Conservation (phyloP, 2,113 vertebrate species). For the Nanger granti region DNA sequence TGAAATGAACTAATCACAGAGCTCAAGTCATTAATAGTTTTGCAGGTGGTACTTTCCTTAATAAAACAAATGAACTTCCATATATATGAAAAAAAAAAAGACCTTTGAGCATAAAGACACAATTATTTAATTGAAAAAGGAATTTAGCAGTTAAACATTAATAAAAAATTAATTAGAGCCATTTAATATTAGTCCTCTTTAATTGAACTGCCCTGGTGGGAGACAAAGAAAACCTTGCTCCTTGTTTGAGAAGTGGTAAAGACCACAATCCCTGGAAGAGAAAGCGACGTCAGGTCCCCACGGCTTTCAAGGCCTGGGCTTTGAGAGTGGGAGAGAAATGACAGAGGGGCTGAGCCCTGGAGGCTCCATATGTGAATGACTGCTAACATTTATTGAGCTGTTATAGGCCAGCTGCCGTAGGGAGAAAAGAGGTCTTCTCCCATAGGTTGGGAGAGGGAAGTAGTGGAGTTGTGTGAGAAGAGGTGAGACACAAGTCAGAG, state of each 20-base stretch:
- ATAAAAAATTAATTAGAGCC: constrained; percentile 62
- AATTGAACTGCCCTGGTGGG: constrained; percentile 52
- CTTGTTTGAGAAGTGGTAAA: not conserved
- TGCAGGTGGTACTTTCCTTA: constrained; percentile 51
- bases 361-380: not conserved
- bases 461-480: not conserved
- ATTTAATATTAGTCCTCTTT: constrained; percentile 48
- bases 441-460: not conserved
- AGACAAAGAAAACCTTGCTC: constrained; percentile 41
- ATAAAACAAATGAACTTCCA: constrained; percentile 28
- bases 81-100: constrained; percentile 7
- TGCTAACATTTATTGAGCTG: constrained; percentile 17
- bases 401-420: not conserved
- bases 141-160: constrained; percentile 48
- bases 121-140: constrained; percentile 55
- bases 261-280: not conserved
- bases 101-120: constrained; percentile 40
- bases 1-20: constrained; percentile 67
- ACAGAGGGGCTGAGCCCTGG: not conserved
- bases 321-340: not conserved
- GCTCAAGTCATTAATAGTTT: constrained; percentile 51
- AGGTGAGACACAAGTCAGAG: not conserved
- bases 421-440: not conserved
- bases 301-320: not conserved
- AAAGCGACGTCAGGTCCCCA: not conserved